Base-by-base conservation (phyloP, 2,113 vertebrate genomes). In the Microcebus griseorufus region DNA sequence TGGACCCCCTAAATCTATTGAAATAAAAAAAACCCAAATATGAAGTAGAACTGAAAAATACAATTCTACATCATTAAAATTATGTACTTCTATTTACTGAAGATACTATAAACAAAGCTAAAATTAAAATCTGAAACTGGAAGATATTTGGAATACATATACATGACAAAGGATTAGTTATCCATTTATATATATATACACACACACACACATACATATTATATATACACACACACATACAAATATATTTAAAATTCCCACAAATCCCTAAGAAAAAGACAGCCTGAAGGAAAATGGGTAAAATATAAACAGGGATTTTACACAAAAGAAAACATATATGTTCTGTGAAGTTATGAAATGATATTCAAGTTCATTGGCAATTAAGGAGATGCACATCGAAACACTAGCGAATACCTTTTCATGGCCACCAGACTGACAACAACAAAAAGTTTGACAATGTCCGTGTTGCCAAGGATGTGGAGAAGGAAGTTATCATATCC, bases 11-110 rank as follows among this genome's bases (percentile, higher is more conserved):
- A 64, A 62, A 62, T 25, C 60, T 27, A 25, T 11, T 62, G 60
- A 62, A 64, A 64, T 64, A 11, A 62, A 62, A 27, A 62, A 62
- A 62, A 3, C 20, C 17, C 17, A 55, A 58, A 58, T 55, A 62
- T 62, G 60, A 62, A 62, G 25, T 11, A 27, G 25, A 64, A 64
- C 11, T 27, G 60, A 64, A 29, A 64, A 64, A 64, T 64, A 64
- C 64, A 94, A 64, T 93, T 76, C 29, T 81, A n/a, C 5, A 14
- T 75, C 18, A 73, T 93, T 97, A 90, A 53, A 92, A 82, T 48
- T 62, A 82, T 62, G 11, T n/a, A 73, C 12, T 72, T 75, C 11
- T 83, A 18, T 79, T 88, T 85, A 84, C 4, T 48, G 70, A 92
- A 85, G 62, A 80, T 70, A 32, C 22, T 12, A 85, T 62, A 79